Percentiles rank a stretch among this genome's conserved stretches.
These are phyloP conservation scores for Sminthurides bifidus DNA, from an alignment of 1,140 invertebrate species.

Conservation along the genomic window DNA sequence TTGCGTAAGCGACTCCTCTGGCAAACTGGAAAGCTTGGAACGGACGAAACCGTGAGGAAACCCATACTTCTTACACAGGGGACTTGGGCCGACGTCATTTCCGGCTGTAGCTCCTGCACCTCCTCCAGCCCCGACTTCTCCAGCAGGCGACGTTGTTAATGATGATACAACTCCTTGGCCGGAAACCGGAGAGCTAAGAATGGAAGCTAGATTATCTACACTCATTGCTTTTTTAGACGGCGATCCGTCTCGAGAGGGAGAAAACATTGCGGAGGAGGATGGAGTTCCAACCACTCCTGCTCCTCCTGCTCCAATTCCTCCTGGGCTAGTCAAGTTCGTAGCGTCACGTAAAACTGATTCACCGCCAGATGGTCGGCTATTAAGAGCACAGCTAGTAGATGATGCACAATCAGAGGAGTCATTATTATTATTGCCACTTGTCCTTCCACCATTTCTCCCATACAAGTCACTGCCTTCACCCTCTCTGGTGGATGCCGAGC, in stretches of 20 bases:
- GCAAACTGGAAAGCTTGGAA: conserved; percentile 33
- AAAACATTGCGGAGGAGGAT: too few relatives aligned
- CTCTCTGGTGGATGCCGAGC: too few relatives aligned
- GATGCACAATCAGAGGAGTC: too few relatives aligned
- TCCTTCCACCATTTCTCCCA: background rate
- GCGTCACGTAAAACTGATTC: too few relatives aligned
- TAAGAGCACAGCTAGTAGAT: too few relatives aligned
- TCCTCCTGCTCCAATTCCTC: too few relatives aligned
- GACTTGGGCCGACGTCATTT: conserved; percentile 26
- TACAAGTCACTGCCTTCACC: background rate
- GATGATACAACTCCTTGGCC: background rate
- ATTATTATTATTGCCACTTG: too few relatives aligned
- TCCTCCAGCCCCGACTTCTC: background rate
- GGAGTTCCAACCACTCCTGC: too few relatives aligned
- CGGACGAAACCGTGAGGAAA: conserved; percentile 37
- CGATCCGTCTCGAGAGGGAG: too few relatives aligned
- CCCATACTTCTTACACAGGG: conserved; percentile 28
- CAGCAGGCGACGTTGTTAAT: background rate
- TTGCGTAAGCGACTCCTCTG: conserved; percentile 26
- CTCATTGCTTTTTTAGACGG: conserved; percentile 23
- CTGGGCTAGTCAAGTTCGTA: too few relatives aligned
- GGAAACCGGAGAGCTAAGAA: too few relatives aligned
- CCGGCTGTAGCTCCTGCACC: background rate
- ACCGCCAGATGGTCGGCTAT: too few relatives aligned
- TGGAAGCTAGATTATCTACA: conserved; percentile 26